Evolutionary conservation across 2,888 invertebrate species (phyloP), one percentile per base, ranked within the genome.

Genomic region (Pyrrhosoma nymphula): DNA sequence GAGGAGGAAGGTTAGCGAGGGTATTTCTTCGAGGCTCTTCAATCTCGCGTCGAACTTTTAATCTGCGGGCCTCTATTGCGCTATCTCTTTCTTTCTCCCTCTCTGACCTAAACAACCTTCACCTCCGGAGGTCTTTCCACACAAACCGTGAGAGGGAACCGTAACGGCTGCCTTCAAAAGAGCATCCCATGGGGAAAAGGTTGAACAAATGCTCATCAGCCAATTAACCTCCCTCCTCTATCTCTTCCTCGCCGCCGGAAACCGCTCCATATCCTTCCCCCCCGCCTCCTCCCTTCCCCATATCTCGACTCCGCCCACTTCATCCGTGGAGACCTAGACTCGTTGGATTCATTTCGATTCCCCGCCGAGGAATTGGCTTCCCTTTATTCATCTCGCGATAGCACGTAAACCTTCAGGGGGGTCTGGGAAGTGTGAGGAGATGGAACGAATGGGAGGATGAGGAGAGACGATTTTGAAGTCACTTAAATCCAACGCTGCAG

Each of bases 161-260:
- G 82, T 82, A 93, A 89, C 56, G 55, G 47, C 69, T 39, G 69
- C 93, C 63, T 93, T 93, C 63, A 93, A 69, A 93, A 55, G 63
- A 26, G 18, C 18, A 23, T 69, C 93, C 75, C 93, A 12, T 16
- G 69, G 69, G 69, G 75, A 75, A 75, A 69, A 63, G 47, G 93
- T 93, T 63, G 47, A 93, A 93, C 93, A 93, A 93, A 39, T 69
- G 63, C 63, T 39, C 91, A 63, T 39, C 63, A 35, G 69, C 69
- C 93, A 69, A 69, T 69, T 69, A 93, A 89, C 89, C 55, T 55
- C 23, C 55, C 89, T 55, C 55, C 47, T 39, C 88, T 39, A 23
- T 35, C 35, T 39, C 88, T 88, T 69, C 69, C 69, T 69, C 75
- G 30, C 30, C 30, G 82, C 82, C 30, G 30, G 82, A 35, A 35